Evolutionary conservation across 1,140 invertebrate genomes (phyloP), one percentile per base, ranked within the genome.

Genomic region (Stratiolaelaps scimitus): DNA sequence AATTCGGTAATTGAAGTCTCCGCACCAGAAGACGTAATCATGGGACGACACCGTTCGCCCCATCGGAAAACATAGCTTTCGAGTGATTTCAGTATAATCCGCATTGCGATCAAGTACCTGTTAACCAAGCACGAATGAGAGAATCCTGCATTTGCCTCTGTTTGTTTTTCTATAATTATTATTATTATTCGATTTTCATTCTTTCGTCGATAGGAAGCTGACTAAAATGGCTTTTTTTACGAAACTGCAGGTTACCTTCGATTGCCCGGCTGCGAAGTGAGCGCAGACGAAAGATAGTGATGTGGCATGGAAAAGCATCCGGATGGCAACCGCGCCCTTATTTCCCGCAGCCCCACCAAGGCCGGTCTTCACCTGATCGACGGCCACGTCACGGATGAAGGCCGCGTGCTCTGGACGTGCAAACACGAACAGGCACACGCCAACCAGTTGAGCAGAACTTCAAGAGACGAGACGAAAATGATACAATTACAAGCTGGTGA

Each of bases 21-120:
- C 96, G 76, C 92, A 94, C 94, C 95, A 99, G 76, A 99, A 98
- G 0, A 98, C 84, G 76, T 94, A 96, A 79, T 99, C 95, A 75
- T 99, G 95, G 15, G 88, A 88, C 75, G 89, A 87, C 0, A 98
- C 76, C 0, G 86, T 89, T 67, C 90, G 80, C 28, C 89, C 82
- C 88, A 92, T 90, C 10, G 92, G 90, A 76, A 98, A 98, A 10
- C 83, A 81, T 69, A 98, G 82, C 80, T 93, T 95, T 69, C 87
- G 81, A 0, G 87, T 88, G 47, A 98, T 96, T 79, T 97, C 94
- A 17, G 86, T 83, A 75, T 92, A 99, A 78, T 98, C 94, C 17
- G 88, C 89, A 76, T 98, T 98, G 68, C 95, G 78, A 73, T 98
- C 93, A 64, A 82, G 81, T n/a, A 93, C 84, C 79, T 98, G 91